Percentiles rank a stretch among this genome's conserved stretches.
Evolutionary conservation across 1,140 invertebrate species (phyloP).

Genomic region (Aphaenogaster ashmeadi): DNA sequence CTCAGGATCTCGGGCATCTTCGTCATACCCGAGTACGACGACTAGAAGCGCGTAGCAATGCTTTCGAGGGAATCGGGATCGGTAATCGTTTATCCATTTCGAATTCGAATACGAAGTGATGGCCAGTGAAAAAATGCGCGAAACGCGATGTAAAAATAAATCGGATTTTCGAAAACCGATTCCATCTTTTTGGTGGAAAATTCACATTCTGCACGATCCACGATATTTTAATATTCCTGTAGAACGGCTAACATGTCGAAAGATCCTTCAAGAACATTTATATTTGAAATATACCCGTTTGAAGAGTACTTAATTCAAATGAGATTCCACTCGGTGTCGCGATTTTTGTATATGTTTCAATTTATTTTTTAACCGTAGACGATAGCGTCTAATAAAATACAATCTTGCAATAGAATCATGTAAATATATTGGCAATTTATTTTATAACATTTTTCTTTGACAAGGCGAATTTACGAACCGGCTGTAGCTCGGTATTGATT

Average conservation of each 20-base stretch:
- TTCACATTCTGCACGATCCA: slow-evolving; percentile 3
- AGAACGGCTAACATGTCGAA: background rate
- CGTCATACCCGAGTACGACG: slow-evolving; percentile 9
- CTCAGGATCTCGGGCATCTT: slow-evolving; percentile 15
- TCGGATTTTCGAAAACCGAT: background rate
- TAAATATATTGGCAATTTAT: slow-evolving; percentile 63
- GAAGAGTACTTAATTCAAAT: slow-evolving; percentile 66
- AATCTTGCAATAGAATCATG: slow-evolving; percentile 31
- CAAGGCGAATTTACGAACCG: slow-evolving; percentile 35
- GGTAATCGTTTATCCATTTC: background rate
- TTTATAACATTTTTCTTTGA: slow-evolving; percentile 43
- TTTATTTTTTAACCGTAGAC: slow-evolving; percentile 57
- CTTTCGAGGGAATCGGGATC: background rate
- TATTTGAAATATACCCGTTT: background rate
- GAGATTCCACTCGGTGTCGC: background rate
- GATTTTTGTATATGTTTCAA: background rate
- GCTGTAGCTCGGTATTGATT: slow-evolving; percentile 47
- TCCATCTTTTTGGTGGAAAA: background rate
- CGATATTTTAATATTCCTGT: slow-evolving; percentile 28
- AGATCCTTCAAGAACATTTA: slow-evolving; percentile 2
- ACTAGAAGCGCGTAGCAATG: slow-evolving; percentile 41
- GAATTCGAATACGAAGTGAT: background rate
- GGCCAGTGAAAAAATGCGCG: slow-evolving; percentile 5
- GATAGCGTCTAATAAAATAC: background rate
- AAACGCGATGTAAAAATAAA: slow-evolving; percentile 2